Base-by-base conservation (phyloP, 1,140 invertebrate species). In the Limonius californicus region DNA sequence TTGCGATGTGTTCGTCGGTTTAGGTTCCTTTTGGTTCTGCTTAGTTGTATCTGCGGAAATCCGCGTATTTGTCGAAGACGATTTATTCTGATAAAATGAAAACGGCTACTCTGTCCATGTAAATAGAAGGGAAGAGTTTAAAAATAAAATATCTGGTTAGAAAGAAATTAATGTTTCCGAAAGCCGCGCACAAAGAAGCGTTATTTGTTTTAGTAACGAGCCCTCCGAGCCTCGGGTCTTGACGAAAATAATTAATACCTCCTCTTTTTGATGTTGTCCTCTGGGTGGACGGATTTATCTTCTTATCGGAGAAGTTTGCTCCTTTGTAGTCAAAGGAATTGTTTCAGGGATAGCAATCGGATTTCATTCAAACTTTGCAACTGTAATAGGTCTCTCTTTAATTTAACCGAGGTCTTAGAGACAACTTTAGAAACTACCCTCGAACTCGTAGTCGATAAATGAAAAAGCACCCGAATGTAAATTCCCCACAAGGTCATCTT, bases 141-240 rank as follows among this genome's bases (percentile, higher is more conserved):
- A 50, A 18, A 50, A 50, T 50, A 50, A 21, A 50, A 50, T 19
- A 50, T 50, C 16, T 18, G 9, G 14, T 50, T 50, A 18, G 9
- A 50, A 50, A 19, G 45, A 19, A 19, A 50, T 50, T 50, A 19
- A 50, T 9, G 20, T 12, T 19, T 50, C 20, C n/a, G 16, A 50
- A 18, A 21, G 45, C 16, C 8, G 6, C 20, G 8, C 7, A 50
- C 45, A 11, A 50, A 50, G 14, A 18, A 19, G 35, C n/a, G 14
- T 50, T 50, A 50, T 50, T 50, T 50, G 20, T 50, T 50, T 50
- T 50, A 50, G 45, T 50, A 50, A 50, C 45, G 45, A 50, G 9
- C 9, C 8, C 16, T 50, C 16, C 2, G 45, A 50, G 45, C 14
- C 20, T 50, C 16, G 4, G 7, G 16, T 11, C 20, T 50, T 15